phyloP scores from a whole-genome alignment of 2,797 vertebrate genomes.

The Sparidentex hasta region DNA sequence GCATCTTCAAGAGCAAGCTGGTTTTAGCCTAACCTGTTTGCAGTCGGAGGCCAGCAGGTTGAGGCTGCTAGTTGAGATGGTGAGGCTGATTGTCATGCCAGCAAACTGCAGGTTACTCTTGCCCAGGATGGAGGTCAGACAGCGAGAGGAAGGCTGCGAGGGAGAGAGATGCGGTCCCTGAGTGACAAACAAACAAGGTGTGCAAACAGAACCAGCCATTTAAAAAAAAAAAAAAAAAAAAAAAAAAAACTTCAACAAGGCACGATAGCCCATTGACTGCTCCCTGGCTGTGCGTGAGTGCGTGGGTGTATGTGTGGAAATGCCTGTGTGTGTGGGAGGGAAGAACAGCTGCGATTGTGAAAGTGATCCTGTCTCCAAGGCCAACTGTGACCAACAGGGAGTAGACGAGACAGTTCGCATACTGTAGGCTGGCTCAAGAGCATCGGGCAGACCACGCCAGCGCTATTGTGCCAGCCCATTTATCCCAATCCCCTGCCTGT shows the following conservation, averaged over 20 bases:
- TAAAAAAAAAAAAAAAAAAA: neutral
- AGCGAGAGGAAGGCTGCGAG: constrained; percentile 90
- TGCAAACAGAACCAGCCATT: constrained; percentile 4
- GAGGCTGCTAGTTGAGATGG: constrained; percentile 98
- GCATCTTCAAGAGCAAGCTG: neutral
- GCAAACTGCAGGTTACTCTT: constrained; percentile 99
- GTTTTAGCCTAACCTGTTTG: constrained; percentile 91
- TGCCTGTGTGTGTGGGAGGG: constrained; percentile 68
- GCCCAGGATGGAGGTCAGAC: constrained; percentile 93
- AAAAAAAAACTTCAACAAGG: constrained; percentile 6
- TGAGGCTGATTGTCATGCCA: constrained; percentile 96
- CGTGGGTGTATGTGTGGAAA: constrained; percentile 64
- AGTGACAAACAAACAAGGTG: constrained; percentile 35
- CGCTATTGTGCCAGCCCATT: constrained; percentile 40
- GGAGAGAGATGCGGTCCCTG: constrained; percentile 8
- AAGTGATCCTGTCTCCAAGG: constrained; percentile 74
- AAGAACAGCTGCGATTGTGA: constrained; percentile 82
- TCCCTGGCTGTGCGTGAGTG: constrained; percentile 31
- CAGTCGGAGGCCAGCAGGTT: constrained; percentile 98
- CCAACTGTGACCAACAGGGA: constrained; percentile 73
- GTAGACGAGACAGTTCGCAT: constrained; percentile 56
- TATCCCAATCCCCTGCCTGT: constrained; percentile 46
- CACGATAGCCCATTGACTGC: constrained; percentile 8
- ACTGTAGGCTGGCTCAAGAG: constrained; percentile 50
- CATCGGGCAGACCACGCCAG: constrained; percentile 45